These are phyloP conservation scores for Sphaerodactylus townsendi DNA, from an alignment of 2,113 vertebrate genomes.

Conservation along the genomic window DNA sequence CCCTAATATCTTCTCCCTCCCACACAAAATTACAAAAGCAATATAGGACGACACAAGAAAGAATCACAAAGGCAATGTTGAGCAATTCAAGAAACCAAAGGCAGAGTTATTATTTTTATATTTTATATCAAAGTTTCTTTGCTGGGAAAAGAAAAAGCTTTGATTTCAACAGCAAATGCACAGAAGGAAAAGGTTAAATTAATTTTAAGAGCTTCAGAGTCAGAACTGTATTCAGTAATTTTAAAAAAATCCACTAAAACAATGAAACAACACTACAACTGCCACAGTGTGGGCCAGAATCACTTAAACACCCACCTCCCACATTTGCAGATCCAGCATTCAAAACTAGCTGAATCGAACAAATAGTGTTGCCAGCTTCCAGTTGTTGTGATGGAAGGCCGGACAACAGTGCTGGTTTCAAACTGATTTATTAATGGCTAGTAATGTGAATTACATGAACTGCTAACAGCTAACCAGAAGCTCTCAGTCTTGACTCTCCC, in stretches of 20 bases:
- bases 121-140: conserved; percentile 12
- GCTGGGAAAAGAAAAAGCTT: not conserved
- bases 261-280: not conserved
- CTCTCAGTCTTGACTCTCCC: too few species aligned
- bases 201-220: not conserved
- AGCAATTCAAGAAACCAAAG: not conserved
- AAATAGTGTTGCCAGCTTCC: too few species aligned
- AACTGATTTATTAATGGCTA: too few species aligned
- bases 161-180: not conserved
- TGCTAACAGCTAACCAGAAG: too few species aligned
- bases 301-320: too few species aligned
- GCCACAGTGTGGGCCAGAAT: too few species aligned
- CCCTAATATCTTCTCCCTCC: not conserved
- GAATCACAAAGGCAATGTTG: not conserved
- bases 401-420: too few species aligned
- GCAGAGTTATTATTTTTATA: not conserved
- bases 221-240: not conserved
- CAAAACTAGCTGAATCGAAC: too few species aligned
- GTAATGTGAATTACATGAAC: too few species aligned
- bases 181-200: not conserved
- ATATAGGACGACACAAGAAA: not conserved
- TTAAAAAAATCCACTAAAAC: not conserved
- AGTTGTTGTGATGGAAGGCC: too few species aligned
- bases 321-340: too few species aligned
- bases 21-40: not conserved